Evolutionary conservation across 2,888 invertebrate genomes (phyloP), one percentile per base, ranked within the genome.

Genomic region (Caenorhabditis japonica): DNA sequence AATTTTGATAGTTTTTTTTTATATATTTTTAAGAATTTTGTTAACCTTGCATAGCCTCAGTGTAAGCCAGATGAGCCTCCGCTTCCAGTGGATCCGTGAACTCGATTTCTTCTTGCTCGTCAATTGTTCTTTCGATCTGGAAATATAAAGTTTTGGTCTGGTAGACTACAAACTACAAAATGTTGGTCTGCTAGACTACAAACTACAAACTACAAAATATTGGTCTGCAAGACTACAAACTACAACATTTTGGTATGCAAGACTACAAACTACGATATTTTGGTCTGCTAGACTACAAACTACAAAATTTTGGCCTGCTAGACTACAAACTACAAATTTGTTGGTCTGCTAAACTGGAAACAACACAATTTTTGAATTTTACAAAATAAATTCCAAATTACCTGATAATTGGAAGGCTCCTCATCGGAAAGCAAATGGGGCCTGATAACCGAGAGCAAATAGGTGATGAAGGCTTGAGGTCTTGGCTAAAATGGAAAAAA

Each of bases 1-100:
- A 69, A 56, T 38, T 46, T 44, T 27, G n/a, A n/a, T 12, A 17
- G 27, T 2, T 25, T 33, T 13, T 13, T 39, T 30, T 46, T 39
- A 19, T 34, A 15, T 23, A 23, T 21, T 36, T 38, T 13, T 39
- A 15, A 17, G 21, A 46, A 44, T 36, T 44, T 23, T 25, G 21
- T 49, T 49, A 34, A 51, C 49, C 23, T 21, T 53, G 52, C 33
- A 52, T 23, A 34, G 5, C n/a, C 36, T 51, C 38, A 19, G 19
- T 8, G 58, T 36, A 73, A 2, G 73, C 60, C 4, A 38, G 10
- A 15, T 55, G 44, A 13, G 73, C 73, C 19, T 73, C 73, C 8
- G 25, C 51, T 41, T 73, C 73, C n/a, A 60, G 23, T 23, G 61
- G 60, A 52, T 68, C 68, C 5, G 47, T 39, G 17, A 23, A 43